A percentile compares a stretch with the other conserved stretches of the same genome.
Evolutionary conservation across 2,888 invertebrate genomes (phyloP).

Genomic region (Halocaridina rubra): DNA sequence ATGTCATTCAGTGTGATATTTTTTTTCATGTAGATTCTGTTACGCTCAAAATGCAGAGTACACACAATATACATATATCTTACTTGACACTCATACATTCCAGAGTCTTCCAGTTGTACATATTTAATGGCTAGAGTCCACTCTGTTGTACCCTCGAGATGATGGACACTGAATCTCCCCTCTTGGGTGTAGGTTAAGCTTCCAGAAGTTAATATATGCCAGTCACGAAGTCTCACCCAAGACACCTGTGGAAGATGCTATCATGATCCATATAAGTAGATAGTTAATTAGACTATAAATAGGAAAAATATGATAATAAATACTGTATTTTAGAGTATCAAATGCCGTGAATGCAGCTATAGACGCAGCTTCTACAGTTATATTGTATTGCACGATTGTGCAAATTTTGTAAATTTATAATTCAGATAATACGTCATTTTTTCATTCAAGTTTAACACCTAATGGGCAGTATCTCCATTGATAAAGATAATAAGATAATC

Average conservation of each 20-base stretch:
- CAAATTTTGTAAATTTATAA: background rate
- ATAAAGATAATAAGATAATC: no score
- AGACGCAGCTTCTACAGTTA: background rate
- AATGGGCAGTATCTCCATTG: no score
- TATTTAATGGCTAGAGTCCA: background rate
- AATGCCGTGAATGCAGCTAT: background rate
- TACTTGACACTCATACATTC: constrained; percentile 1
- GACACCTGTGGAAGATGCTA: background rate
- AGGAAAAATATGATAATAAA: background rate
- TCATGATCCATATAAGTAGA: no score
- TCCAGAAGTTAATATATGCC: background rate
- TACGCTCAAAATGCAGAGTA: no score
- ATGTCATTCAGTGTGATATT: no score
- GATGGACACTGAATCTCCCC: background rate
- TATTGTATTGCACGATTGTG: background rate
- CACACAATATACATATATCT: no score
- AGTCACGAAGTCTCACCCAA: background rate
- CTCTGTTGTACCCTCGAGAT: background rate
- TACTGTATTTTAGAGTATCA: background rate
- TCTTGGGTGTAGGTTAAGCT: background rate
- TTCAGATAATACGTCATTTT: background rate
- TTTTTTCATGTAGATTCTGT: no score
- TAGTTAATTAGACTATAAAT: background rate
- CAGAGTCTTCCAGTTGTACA: background rate
- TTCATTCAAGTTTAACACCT: background rate